phyloP scores from a whole-genome alignment of 2,113 vertebrate genomes.

The Etheostoma cragini region DNA sequence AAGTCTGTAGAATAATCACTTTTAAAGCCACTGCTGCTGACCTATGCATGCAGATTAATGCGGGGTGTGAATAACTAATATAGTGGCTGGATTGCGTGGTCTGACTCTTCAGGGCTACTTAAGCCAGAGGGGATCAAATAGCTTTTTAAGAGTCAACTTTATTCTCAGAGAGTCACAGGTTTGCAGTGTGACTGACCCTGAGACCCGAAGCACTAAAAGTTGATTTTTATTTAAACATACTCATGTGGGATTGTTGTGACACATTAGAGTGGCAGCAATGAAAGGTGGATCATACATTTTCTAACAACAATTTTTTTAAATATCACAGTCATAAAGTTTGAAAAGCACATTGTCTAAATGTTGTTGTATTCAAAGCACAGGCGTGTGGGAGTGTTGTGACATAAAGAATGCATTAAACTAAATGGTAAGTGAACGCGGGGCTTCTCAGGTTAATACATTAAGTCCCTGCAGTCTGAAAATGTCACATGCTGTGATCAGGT shows the following conservation, averaged over 20 bases:
- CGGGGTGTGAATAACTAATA: not conserved
- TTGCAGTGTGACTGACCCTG: conserved; percentile 9
- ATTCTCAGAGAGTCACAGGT: not conserved
- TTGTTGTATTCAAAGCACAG: not conserved
- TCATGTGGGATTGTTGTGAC: not conserved
- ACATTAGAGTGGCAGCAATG: not conserved
- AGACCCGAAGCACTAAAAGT: not conserved
- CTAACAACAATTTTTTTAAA: not conserved
- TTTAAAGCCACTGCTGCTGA: not conserved
- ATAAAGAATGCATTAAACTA: not conserved
- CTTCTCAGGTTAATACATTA: too few species aligned
- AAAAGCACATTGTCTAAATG: not conserved
- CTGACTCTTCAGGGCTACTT: not conserved
- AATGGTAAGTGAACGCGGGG: not conserved
- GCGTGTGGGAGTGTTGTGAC: not conserved
- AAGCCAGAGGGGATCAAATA: conserved; percentile 2
- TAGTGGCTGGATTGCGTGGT: not conserved
- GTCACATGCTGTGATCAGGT: not conserved
- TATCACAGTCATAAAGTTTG: not conserved
- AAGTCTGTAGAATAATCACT: not conserved
- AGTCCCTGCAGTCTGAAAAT: not conserved
- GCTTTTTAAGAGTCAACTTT: conserved; percentile 16
- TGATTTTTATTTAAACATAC: not conserved
- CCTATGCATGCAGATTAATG: not conserved
- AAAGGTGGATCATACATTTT: not conserved